These are phyloP conservation scores for Ametastegia equiseti DNA, from an alignment of 2,888 invertebrate genomes.

Conservation along the genomic window DNA sequence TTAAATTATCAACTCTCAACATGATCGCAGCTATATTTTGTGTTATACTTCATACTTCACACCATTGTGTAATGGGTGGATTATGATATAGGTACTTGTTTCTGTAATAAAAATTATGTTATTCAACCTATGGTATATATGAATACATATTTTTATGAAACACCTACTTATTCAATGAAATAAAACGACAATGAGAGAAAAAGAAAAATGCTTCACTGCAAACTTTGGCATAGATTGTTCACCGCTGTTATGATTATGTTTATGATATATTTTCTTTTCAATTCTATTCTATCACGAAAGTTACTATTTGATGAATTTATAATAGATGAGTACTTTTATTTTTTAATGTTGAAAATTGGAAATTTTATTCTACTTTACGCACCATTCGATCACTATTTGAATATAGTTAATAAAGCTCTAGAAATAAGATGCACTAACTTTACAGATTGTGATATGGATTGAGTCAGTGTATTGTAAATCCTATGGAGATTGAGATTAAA, in stretches of 20 bases:
- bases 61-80: background rate
- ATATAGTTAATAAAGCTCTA: background rate
- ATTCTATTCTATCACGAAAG: background rate
- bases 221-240: background rate
- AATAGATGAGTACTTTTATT: background rate
- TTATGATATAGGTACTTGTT: background rate
- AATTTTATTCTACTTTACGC: background rate
- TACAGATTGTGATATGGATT: background rate
- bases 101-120: background rate
- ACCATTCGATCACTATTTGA: background rate
- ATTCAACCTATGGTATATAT: background rate
- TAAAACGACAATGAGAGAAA: no score
- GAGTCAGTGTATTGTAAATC: background rate
- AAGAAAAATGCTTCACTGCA: background rate
- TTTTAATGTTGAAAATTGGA: background rate
- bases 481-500: background rate
- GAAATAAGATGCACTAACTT: background rate
- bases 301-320: background rate
- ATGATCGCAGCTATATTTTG: background rate
- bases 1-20: background rate
- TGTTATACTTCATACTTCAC: background rate
- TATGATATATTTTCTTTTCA: background rate
- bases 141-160: constrained; percentile 34
- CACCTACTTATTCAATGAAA: background rate
- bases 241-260: background rate